phyloP scores from a whole-genome alignment of 2,888 invertebrate genomes.

The Pyrrhosoma nymphula region DNA sequence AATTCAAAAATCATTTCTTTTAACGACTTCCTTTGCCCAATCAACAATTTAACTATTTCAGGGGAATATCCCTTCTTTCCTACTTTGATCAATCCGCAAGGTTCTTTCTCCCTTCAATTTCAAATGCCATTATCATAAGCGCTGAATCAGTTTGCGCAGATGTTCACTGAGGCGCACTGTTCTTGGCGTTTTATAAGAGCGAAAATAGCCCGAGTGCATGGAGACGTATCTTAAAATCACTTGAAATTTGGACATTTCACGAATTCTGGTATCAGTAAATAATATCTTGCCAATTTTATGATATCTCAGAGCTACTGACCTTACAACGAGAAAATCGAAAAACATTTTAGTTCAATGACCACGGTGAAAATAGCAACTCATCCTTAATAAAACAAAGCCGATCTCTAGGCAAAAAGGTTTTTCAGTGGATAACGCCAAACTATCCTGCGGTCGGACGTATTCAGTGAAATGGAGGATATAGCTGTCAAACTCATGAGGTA shows the following conservation, averaged over 20 bases:
- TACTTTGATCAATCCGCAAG: background rate
- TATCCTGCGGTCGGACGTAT: too few species aligned
- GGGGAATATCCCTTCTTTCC: background rate
- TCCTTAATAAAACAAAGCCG: too few species aligned
- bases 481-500: too few species aligned
- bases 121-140: slow-evolving; percentile 28
- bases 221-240: background rate
- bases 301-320: too few species aligned
- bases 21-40: slow-evolving; percentile 56
- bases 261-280: too few species aligned
- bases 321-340: too few species aligned
- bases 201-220: background rate
- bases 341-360: too few species aligned
- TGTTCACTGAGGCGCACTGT: background rate
- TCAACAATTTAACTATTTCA: slow-evolving; percentile 52
- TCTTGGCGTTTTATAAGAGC: background rate
- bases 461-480: too few species aligned
- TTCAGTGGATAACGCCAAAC: too few species aligned
- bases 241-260: background rate
- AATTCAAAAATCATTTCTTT: slow-evolving; percentile 48
- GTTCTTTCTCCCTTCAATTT: background rate
- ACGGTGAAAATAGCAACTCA: too few species aligned
- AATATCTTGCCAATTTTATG: too few species aligned
- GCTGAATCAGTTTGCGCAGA: background rate
- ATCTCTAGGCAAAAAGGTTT: too few species aligned